Evolutionary conservation across 2,888 invertebrate species (phyloP).

Genomic region (Zygogramma bicolorata): DNA sequence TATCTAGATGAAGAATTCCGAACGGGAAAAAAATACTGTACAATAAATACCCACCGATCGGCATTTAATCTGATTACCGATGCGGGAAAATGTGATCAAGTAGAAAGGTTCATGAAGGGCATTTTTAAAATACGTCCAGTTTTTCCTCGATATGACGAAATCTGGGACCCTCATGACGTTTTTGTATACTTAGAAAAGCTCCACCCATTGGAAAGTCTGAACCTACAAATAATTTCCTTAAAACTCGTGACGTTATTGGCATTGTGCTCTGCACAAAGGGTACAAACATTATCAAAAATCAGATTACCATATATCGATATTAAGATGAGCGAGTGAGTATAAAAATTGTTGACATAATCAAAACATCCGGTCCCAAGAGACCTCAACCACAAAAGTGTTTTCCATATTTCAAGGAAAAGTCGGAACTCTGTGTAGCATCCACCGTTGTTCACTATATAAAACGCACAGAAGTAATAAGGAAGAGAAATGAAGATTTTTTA

Average conservation of each 20-base stretch:
- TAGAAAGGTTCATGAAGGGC: neutral
- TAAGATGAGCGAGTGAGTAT: constrained; percentile 28
- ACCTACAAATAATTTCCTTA: too few relatives aligned
- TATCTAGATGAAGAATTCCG: neutral
- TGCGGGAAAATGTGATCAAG: neutral
- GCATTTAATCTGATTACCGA: neutral
- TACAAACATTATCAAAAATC: constrained; percentile 36
- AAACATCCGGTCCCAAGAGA: constrained; percentile 19
- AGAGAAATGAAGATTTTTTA: neutral
- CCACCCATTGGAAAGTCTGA: neutral
- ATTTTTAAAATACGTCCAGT: neutral
- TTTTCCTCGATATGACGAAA: neutral
- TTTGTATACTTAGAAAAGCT: too few relatives aligned
- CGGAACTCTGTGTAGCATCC: constrained; percentile 38
- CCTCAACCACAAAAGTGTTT: constrained; percentile 40
- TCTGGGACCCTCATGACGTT: neutral
- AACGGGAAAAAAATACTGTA: neutral
- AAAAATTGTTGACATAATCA: constrained; percentile 34
- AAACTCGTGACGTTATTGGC: too few relatives aligned
- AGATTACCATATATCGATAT: constrained; percentile 25
- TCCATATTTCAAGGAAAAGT: constrained; percentile 36
- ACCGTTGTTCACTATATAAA: constrained; percentile 32
- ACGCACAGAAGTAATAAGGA: neutral
- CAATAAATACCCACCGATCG: neutral
- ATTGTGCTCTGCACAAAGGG: constrained; percentile 30